Evolutionary conservation across 2,888 invertebrate species (phyloP).

Genomic region (Stenolophus ochropezus): DNA sequence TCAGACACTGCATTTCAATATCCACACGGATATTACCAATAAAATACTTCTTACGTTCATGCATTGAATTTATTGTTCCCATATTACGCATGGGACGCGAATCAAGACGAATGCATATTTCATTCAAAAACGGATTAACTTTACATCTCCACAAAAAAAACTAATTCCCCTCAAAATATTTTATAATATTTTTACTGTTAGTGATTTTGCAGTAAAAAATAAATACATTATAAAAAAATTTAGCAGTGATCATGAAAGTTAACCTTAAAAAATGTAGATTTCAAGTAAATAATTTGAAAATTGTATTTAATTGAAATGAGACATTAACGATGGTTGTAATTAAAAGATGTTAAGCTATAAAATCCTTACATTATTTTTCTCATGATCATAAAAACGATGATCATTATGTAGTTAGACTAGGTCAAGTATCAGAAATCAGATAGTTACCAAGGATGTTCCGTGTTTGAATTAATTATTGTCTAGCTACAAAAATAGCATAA

Average conservation of each 20-base stretch:
- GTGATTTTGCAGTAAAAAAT: not conserved
- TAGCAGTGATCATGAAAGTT: not conserved
- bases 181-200: too few relatives aligned
- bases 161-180: too few relatives aligned
- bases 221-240: not conserved
- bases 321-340: not conserved
- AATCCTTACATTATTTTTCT: not conserved
- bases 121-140: too few relatives aligned
- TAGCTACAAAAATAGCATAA: not conserved
- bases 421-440: not conserved
- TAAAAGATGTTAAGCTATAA: not conserved
- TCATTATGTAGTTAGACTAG: not conserved
- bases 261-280: too few relatives aligned
- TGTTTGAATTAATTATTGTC: not conserved
- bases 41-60: conserved; percentile 14
- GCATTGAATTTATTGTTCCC: not conserved
- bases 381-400: not conserved
- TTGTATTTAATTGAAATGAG: too few relatives aligned
- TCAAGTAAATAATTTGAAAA: too few relatives aligned
- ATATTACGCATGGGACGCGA: conserved; percentile 14
- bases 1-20: conserved; percentile 20
- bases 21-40: conserved; percentile 24
- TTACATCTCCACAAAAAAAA: too few relatives aligned
- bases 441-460: not conserved
- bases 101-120: too few relatives aligned